These are phyloP conservation scores for Ceyx margarethae DNA, from an alignment of 2,113 vertebrate species.

Conservation along the genomic window DNA sequence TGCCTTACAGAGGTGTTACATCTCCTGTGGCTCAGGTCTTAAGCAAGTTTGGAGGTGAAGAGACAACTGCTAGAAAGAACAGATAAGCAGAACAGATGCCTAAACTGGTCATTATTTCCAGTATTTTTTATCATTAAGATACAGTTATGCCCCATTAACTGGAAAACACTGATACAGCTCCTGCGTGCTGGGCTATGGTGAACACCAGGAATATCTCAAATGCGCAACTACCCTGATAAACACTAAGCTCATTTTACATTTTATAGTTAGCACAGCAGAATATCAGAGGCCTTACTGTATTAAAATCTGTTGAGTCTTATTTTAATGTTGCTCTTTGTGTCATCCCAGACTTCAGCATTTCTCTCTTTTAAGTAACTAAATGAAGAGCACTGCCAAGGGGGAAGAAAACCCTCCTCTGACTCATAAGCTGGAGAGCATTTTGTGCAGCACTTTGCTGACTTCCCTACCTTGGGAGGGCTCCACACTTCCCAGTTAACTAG, in stretches of 20 bases:
- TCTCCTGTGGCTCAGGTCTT: neutral
- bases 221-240: neutral
- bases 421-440: slow-evolving; percentile 10
- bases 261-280: neutral
- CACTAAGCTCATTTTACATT: neutral
- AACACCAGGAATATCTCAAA: neutral
- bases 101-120: neutral
- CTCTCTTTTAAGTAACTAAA: neutral
- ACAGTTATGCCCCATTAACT: neutral
- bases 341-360: neutral
- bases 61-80: neutral
- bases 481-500: slow-evolving; percentile 26
- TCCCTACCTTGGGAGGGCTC: neutral
- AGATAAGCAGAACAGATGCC: neutral
- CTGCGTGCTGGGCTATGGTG: neutral
- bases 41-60: neutral
- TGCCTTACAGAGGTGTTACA: neutral
- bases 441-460: slow-evolving; percentile 17
- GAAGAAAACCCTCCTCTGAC: neutral
- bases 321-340: neutral
- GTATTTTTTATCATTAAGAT: neutral
- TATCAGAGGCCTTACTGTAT: neutral
- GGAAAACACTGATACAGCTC: neutral
- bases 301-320: neutral
- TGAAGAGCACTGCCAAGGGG: neutral